Conservation (phyloP, 2,888 invertebrate species). For the Limnephilus auricula region DNA sequence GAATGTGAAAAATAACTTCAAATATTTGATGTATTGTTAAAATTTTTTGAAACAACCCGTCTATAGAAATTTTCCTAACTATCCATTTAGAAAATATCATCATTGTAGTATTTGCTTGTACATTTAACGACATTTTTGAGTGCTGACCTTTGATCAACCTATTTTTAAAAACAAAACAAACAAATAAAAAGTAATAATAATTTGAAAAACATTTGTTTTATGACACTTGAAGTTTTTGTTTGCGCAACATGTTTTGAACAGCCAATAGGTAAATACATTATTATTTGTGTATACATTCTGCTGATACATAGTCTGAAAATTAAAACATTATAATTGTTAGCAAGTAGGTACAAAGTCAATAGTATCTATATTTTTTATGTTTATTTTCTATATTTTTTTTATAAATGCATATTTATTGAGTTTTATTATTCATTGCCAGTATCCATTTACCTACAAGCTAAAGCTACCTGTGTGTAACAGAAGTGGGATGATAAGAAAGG, state of each 20-base stretch:
- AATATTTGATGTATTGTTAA: too few relatives aligned
- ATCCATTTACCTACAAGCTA: background rate
- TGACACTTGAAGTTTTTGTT: background rate
- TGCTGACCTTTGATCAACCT: too few relatives aligned
- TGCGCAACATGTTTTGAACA: background rate
- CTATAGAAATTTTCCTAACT: too few relatives aligned
- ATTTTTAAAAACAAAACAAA: background rate
- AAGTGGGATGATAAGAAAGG: background rate
- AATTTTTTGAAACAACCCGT: too few relatives aligned
- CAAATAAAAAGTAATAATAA: background rate
- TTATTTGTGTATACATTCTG: background rate
- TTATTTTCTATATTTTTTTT: too few relatives aligned
- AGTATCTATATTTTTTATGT: background rate
- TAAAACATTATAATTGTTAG: background rate
- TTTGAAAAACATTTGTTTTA: background rate
- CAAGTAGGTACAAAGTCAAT: background rate
- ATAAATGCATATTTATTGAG: too few relatives aligned
- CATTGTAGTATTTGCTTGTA: too few relatives aligned
- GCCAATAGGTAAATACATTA: background rate
- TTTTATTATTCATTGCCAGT: background rate
- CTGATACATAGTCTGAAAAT: background rate
- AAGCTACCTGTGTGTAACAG: background rate
- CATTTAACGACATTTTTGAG: too few relatives aligned
- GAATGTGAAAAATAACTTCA: too few relatives aligned
- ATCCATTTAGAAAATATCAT: too few relatives aligned